Evolutionary conservation across 2,888 invertebrate species (phyloP).

Genomic region (Lapara coniferarum): DNA sequence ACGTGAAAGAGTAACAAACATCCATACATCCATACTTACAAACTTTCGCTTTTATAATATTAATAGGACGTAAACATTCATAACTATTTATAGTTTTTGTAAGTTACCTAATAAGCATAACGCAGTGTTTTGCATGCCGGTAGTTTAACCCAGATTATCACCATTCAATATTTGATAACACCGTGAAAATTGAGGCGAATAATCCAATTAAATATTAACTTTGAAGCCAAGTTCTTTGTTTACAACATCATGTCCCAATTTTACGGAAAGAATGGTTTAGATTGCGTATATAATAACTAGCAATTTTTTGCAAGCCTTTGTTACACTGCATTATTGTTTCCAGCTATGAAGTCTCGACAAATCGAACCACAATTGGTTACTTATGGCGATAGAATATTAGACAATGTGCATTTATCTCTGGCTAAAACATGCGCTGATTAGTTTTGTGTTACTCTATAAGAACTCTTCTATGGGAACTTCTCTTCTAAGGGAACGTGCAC

Average conservation of each 20-base stretch:
- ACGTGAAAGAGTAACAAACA: too few species aligned
- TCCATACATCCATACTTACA: too few species aligned
- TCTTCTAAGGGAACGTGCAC: too few species aligned
- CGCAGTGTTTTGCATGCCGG: neutral
- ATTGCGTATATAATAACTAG: constrained; percentile 48
- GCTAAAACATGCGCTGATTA: neutral
- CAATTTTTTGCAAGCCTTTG: constrained; percentile 50
- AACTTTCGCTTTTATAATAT: too few species aligned
- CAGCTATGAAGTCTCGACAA: constrained; percentile 31
- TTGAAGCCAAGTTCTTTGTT: constrained; percentile 32
- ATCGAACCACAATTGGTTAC: constrained; percentile 33
- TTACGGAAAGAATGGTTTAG: constrained; percentile 46
- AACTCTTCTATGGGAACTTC: too few species aligned
- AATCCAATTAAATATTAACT: constrained; percentile 19
- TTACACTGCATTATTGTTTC: constrained; percentile 41
- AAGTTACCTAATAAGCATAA: constrained; percentile 14
- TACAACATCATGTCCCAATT: constrained; percentile 44
- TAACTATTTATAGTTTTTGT: neutral
- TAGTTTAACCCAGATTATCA: constrained; percentile 30
- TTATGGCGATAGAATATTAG: constrained; percentile 13
- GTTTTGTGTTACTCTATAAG: too few species aligned
- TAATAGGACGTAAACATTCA: neutral
- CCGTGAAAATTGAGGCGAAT: constrained; percentile 39
- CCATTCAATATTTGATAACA: constrained; percentile 47
- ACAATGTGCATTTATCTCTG: neutral